Evolutionary conservation across 2,888 invertebrate genomes (phyloP).

Genomic region (Sycophila texana): DNA sequence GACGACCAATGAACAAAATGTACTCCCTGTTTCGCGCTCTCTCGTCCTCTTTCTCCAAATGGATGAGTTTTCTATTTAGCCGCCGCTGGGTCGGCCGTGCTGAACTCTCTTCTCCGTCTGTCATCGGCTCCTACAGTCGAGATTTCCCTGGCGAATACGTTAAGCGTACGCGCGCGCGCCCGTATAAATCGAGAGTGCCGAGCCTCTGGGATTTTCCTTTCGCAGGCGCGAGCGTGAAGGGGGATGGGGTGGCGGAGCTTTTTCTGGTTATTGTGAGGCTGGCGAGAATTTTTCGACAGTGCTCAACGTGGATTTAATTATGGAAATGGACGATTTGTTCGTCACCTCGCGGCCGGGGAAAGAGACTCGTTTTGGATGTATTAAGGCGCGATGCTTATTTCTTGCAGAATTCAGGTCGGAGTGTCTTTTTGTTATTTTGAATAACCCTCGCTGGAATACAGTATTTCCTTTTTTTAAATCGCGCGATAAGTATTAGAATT

Average conservation of each 20-base stretch:
- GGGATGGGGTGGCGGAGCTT: neutral
- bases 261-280: neutral
- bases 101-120: neutral
- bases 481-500: too few relatives aligned
- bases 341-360: too few relatives aligned
- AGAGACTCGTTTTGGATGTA: too few relatives aligned
- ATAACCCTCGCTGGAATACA: too few relatives aligned
- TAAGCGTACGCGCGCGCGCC: slow-evolving; percentile 9
- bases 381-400: too few relatives aligned
- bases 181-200: slow-evolving; percentile 24
- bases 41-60: slow-evolving; percentile 13
- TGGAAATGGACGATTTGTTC: neutral
- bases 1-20: slow-evolving; percentile 7
- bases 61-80: slow-evolving; percentile 45
- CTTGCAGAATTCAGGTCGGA: too few relatives aligned
- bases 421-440: too few relatives aligned
- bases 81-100: neutral
- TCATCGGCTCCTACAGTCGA: slow-evolving; percentile 43
- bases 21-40: neutral
- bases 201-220: slow-evolving; percentile 11
- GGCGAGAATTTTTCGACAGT: neutral
- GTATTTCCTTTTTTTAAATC: too few relatives aligned
- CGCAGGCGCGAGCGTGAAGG: too few relatives aligned
- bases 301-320: neutral
- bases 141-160: slow-evolving; percentile 47